Evolutionary conservation across 2,888 invertebrate genomes (phyloP), one percentile per base, ranked within the genome.

Genomic region (Shargacucullia verbasci): DNA sequence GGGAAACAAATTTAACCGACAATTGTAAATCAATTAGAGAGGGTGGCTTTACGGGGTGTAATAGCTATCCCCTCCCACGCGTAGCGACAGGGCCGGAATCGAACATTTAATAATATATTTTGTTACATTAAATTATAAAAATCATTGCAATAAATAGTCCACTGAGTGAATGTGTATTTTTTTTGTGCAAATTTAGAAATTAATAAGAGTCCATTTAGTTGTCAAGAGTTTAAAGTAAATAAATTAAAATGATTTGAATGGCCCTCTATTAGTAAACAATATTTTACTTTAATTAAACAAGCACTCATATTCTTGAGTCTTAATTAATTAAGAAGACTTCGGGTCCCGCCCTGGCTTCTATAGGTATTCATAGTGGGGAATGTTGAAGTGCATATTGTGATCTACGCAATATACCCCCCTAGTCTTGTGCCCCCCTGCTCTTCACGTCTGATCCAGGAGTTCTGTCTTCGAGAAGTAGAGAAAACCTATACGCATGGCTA

Each of bases 371-470:
- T 89, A 86, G 90, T 86, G 81, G 85, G 88, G 88, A 83, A 81
- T 85, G 84, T 79, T 94, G 81, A 87, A 93, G 94, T 95, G 94
- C 94, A 94, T 94, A 95, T 95, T 95, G 91, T 94, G 90, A 87
- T 88, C 83, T 84, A 82, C 87, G 86, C 87, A 85, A 84, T 78
- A 79, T 76, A 83, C 81, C 83, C 64, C 69, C 67, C 70, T 60
- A 43, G 59, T 61, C 68, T 65, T 76, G 33, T 31, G 35, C 50
- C 67, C 84, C 85, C 81, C 73, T 73, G 78, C 92, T 86, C 93
- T 93, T 86, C 86, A 93, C 81, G 93, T 93, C 93, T 84, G 80
- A 76, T 80, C 82, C 93, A 93, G 92, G 86, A 86, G 80, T 82
- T 78, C 81, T 84, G 85, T 87, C 88, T 89, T 88, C 81, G 78